Percentiles rank a stretch among this genome's conserved stretches.
phyloP scores from a whole-genome alignment of 2,888 invertebrate genomes.

The Drosophila nr. medialis region DNA sequence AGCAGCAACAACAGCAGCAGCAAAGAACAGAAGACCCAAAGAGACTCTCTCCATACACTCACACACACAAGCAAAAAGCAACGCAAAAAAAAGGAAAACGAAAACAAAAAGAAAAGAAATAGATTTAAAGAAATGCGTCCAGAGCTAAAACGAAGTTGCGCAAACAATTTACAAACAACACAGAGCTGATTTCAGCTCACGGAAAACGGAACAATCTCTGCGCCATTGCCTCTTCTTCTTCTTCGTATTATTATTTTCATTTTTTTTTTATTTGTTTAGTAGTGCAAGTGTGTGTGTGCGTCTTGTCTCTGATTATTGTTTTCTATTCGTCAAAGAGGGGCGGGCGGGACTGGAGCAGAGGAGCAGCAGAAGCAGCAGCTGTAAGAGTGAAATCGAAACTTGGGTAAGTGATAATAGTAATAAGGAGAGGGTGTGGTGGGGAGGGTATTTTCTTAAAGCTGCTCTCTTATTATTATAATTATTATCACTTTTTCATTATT shows the following conservation, averaged over 20 bases:
- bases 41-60: conserved; percentile 37
- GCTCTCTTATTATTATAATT: conserved; percentile 4
- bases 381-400: conserved; percentile 40
- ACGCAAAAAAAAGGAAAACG: conserved; percentile 24
- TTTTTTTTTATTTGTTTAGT: neutral
- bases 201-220: conserved; percentile 18
- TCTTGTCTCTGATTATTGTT: conserved; percentile 42
- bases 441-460: neutral
- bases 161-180: conserved; percentile 17
- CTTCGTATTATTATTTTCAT: conserved; percentile 4
- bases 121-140: conserved; percentile 32
- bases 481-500: neutral
- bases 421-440: conserved; percentile 29
- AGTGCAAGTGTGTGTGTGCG: conserved; percentile 16
- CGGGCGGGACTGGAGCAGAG: conserved; percentile 36
- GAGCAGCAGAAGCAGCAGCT: conserved; percentile 24
- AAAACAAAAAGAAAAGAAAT: conserved; percentile 15
- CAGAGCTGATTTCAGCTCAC: conserved; percentile 31
- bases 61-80: conserved; percentile 44
- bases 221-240: conserved; percentile 18
- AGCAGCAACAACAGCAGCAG: conserved; percentile 26
- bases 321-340: conserved; percentile 42
- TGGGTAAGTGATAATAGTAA: conserved; percentile 41
- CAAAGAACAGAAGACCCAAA: conserved; percentile 38
- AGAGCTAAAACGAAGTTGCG: conserved; percentile 27